Base-by-base conservation (phyloP, 2,888 invertebrate genomes). In the Gonocerus acuteangulatus region DNA sequence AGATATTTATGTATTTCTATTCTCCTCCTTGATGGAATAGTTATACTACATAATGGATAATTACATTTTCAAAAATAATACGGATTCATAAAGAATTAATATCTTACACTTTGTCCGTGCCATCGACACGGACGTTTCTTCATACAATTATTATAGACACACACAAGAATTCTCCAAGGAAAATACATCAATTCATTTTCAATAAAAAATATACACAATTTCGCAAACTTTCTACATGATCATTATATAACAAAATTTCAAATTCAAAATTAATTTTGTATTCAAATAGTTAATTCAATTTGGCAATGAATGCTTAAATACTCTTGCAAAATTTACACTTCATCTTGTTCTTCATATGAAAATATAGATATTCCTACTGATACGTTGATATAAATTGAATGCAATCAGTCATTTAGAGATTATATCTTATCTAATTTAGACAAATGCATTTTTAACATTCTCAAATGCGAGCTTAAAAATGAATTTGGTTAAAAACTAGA, bases 321-420 rank as follows among this genome's bases (percentile, higher is more conserved):
- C 48, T 59, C 48, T 48, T 44, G 32, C 19, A 44, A 48, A 59
- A 59, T 59, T 48, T 59, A 59, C 21, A 59, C 32, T 59, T 48
- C 22, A 48, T 59, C 18, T 59, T 48, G 27, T 44, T 34, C 22
- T 61, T 47, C 39, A 61, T 64, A 65, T 47, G 62, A 65, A 65
- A 65, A 65, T 65, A 65, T 64, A 64, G 42, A 61, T 62, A 62
- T 59, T 48, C 59, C 65, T 65, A 65, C 65, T 62, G 65, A 65
- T 58, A 63, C 56, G 44, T 23, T 65, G 62, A 63, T 65, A 63
- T 49, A 62, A 62, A 65, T 61, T 61, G 61, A 65, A 65, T 62
- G 65, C 18, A 45, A 52, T 65, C 65, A 65, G 65, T 65, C 65
- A 62, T 49, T 49, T 61, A 49, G 15, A 22, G 22, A 52, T 22